Evolutionary conservation across 1,140 invertebrate genomes (phyloP).

Genomic region (Cecropterus lyciades): DNA sequence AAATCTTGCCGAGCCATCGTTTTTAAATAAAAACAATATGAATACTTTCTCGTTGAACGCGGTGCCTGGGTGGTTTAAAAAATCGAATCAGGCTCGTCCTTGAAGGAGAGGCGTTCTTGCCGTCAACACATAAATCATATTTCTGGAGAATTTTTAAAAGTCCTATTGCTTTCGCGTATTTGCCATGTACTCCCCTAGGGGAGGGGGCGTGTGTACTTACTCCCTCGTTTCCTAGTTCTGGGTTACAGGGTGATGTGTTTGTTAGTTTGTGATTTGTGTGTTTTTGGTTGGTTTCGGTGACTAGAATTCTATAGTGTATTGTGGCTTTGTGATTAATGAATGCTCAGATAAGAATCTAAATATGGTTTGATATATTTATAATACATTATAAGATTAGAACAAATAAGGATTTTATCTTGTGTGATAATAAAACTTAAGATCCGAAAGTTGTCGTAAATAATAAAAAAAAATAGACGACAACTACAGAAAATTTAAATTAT

Average conservation of each 20-base stretch:
- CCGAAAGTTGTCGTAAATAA: too few relatives aligned
- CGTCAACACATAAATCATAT: conserved; percentile 85
- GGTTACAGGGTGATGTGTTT: conserved; percentile 59
- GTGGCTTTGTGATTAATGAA: too few relatives aligned
- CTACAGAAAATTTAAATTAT: too few relatives aligned
- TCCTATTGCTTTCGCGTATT: conserved; percentile 85
- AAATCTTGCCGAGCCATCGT: conserved; percentile 12
- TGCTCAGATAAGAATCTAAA: too few relatives aligned
- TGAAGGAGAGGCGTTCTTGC: conserved; percentile 73
- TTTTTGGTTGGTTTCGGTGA: too few relatives aligned
- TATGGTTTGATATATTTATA: too few relatives aligned
- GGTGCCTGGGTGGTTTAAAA: conserved; percentile 72
- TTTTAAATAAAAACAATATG: conserved; percentile 39
- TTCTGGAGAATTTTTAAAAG: conserved; percentile 84
- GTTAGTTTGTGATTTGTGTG: conserved; percentile 46
- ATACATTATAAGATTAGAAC: too few relatives aligned
- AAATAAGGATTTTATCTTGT: too few relatives aligned
- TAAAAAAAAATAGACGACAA: too few relatives aligned
- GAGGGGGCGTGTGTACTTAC: conserved; percentile 78
- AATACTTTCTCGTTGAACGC: conserved; percentile 38
- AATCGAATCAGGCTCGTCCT: conserved; percentile 82
- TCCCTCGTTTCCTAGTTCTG: conserved; percentile 83
- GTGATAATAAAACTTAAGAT: too few relatives aligned
- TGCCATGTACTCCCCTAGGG: conserved; percentile 81
- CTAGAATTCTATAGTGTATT: too few relatives aligned